phyloP scores from a whole-genome alignment of 2,888 invertebrate genomes.

The Spodoptera littoralis region DNA sequence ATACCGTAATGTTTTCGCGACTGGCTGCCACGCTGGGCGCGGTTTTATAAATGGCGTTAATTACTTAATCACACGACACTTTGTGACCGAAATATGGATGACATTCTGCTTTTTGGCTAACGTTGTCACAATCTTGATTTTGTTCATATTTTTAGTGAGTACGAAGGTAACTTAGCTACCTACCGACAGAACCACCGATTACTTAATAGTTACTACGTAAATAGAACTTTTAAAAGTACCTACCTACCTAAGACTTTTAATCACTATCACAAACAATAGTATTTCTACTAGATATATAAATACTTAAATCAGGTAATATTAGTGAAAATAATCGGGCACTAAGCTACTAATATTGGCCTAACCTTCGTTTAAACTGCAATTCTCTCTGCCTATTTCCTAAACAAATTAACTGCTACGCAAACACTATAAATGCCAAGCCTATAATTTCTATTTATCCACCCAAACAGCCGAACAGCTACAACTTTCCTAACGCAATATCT shows the following conservation, averaged over 20 bases:
- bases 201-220: too few species aligned
- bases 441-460: slow-evolving; percentile 38
- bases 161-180: too few species aligned
- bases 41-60: slow-evolving; percentile 11
- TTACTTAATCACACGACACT: background rate
- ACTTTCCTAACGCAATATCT: slow-evolving; percentile 27
- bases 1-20: slow-evolving; percentile 62
- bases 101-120: background rate
- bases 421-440: slow-evolving; percentile 30
- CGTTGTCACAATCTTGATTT: too few species aligned
- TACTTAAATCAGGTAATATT: too few species aligned
- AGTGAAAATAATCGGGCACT: too few species aligned
- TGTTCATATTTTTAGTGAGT: too few species aligned
- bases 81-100: background rate
- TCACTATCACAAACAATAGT: too few species aligned
- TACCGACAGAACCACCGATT: too few species aligned
- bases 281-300: too few species aligned
- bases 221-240: too few species aligned
- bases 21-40: slow-evolving; percentile 26
- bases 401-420: slow-evolving; percentile 7
- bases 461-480: background rate
- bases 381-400: slow-evolving; percentile 7
- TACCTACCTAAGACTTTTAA: too few species aligned
- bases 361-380: slow-evolving; percentile 5
- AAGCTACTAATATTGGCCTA: too few species aligned